Base-by-base conservation (phyloP, 2,888 invertebrate genomes). In the Xylota segnis region DNA sequence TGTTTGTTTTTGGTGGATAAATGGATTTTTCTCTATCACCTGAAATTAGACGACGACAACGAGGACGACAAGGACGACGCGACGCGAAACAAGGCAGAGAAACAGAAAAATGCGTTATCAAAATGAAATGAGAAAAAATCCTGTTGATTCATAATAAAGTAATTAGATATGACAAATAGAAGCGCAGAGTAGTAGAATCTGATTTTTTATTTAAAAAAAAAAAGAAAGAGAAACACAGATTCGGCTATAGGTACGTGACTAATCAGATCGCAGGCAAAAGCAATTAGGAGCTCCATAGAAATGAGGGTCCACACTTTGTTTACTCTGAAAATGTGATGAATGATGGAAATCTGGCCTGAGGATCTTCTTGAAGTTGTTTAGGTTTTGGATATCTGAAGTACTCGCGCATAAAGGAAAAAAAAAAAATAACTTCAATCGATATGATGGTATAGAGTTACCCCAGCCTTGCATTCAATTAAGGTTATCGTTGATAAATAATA, bases 101-200 rank as follows among this genome's bases (percentile, higher is more conserved):
- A 14, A 76, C 61, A 56, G 34, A 47, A 45, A 34, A 75, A 50
- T 23, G 23, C 10, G 52, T 34, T 50, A 76, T 52, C 34, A 45
- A 71, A 76, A 71, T 56, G 16, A 45, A 68, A 45, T 16, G 16
- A 27, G 37, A 37, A 58, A 52, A 66, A 45, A 54, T n/a, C 45
- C 40, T 72, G 77, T 70, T 68, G 72, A 77, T 76, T 81, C 71
- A 81, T 76, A 75, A 84, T 72, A 72, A 86, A 76, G 81, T 81
- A 81, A 81, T 86, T 86, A 81, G 70, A 47, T 75, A 66, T 66
- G 75, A 75, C 75, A 76, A 71, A 84, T 65, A 79, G 45, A 66
- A 81, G 45, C 6, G 66, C 37, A 59, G 29, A 59, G 34, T 16
- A 18, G 58, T 23, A 14, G 45, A 59, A 43, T 61, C 9, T 4